Conservation (phyloP, 2,113 vertebrate genomes). For the Conger conger region DNA sequence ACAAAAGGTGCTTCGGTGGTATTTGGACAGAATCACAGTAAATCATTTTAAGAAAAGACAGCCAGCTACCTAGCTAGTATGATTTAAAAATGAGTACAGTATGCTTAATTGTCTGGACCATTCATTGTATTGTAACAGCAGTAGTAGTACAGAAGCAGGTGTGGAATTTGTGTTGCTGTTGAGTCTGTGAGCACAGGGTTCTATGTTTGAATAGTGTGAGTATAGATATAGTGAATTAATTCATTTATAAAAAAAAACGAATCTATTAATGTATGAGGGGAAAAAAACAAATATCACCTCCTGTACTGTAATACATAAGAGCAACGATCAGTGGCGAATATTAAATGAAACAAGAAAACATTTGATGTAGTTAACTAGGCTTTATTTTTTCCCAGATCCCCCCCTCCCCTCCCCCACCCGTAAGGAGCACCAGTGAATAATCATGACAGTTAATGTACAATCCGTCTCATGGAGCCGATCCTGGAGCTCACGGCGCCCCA, state of each 20-base stretch:
- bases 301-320: neutral
- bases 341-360: neutral
- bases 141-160: too few relatives aligned
- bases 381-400: neutral
- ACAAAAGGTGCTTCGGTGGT: too few relatives aligned
- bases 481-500: slow-evolving; percentile 58
- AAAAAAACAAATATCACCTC: neutral
- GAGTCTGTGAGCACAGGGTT: neutral
- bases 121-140: neutral
- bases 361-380: neutral
- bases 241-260: too few relatives aligned
- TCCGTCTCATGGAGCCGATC: slow-evolving; percentile 64
- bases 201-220: neutral
- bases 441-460: slow-evolving; percentile 19
- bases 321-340: neutral
- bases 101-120: neutral
- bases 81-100: too few relatives aligned
- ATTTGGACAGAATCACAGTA: too few relatives aligned
- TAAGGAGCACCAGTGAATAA: neutral
- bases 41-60: too few relatives aligned
- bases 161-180: neutral
- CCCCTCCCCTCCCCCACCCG: too few relatives aligned
- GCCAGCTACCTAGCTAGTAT: too few relatives aligned
- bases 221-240: neutral
- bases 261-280: too few relatives aligned